phyloP scores from a whole-genome alignment of 2,888 invertebrate genomes.

The Epirrhoe alternata region DNA sequence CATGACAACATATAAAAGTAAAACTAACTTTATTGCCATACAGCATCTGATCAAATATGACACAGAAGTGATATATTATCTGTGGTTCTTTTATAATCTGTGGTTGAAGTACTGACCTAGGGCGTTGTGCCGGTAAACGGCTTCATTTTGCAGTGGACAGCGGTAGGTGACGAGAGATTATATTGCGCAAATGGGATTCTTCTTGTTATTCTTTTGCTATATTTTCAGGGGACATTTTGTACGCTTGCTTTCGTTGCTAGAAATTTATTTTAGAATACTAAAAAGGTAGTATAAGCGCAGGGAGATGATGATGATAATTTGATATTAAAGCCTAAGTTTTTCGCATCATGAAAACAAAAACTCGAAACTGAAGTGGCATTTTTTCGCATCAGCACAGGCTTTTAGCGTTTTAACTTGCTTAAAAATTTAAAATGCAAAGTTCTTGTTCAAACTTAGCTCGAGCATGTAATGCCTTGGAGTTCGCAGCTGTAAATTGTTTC shows the following conservation, averaged over 20 bases:
- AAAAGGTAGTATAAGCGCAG: neutral
- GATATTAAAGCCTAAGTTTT: neutral
- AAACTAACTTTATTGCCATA: too few species aligned
- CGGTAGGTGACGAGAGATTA: slow-evolving; percentile 31
- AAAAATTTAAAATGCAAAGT: slow-evolving; percentile 35
- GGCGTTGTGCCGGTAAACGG: slow-evolving; percentile 43
- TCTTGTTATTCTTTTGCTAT: neutral
- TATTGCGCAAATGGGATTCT: slow-evolving; percentile 9
- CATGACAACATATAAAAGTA: too few species aligned
- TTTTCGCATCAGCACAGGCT: neutral
- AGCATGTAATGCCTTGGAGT: slow-evolving; percentile 21
- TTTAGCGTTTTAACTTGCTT: slow-evolving; percentile 24
- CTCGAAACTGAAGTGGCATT: neutral
- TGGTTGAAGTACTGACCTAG: slow-evolving; percentile 35
- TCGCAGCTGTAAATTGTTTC: slow-evolving; percentile 33
- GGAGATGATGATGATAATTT: neutral
- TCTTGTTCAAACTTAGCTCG: slow-evolving; percentile 29
- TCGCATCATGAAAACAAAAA: neutral
- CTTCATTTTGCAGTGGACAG: slow-evolving; percentile 42
- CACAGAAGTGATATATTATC: neutral
- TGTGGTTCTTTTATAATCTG: slow-evolving; percentile 1
- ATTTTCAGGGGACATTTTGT: neutral
- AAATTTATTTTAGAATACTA: neutral
- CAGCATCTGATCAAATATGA: neutral
- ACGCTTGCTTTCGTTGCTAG: neutral